These are phyloP conservation scores for Drosophila pseudotalamancana DNA, from an alignment of 2,888 invertebrate species.

Conservation along the genomic window DNA sequence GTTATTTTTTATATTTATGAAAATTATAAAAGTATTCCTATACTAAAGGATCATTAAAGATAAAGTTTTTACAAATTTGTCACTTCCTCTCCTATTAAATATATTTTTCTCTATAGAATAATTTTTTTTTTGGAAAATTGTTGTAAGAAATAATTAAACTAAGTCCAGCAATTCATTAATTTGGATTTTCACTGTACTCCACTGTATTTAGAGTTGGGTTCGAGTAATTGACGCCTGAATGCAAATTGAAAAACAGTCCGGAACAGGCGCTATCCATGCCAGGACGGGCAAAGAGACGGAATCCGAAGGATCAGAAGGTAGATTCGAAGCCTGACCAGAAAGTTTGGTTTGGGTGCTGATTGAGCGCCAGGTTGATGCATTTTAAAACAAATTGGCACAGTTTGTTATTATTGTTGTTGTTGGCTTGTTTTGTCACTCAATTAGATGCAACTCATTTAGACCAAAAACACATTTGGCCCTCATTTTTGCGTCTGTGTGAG, in stretches of 20 bases:
- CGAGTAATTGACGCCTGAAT: constrained; percentile 68
- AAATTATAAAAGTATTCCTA: no score
- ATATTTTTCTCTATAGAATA: no score
- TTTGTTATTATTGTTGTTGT: constrained; percentile 17
- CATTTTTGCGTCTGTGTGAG: no score
- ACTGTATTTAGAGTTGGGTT: constrained; percentile 7
- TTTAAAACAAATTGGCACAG: constrained; percentile 80
- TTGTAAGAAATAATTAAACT: no score
- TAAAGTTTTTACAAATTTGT: no score
- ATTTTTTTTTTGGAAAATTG: no score
- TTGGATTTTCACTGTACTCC: background rate
- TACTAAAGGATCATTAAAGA: no score
- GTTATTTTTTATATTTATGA: no score
- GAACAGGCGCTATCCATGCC: constrained; percentile 34
- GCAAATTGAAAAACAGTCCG: constrained; percentile 74
- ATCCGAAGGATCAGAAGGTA: constrained; percentile 3
- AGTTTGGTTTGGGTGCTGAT: constrained; percentile 44
- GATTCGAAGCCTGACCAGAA: background rate
- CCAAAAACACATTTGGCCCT: constrained; percentile 38
- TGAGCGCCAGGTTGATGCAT: constrained; percentile 69
- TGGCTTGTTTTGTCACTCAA: constrained; percentile 73
- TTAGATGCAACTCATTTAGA: constrained; percentile 75
- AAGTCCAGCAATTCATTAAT: background rate
- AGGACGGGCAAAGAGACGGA: background rate
- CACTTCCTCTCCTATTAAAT: no score